Conservation (phyloP, 1,140 invertebrate species). For the Anagrus nilaparvatae region DNA sequence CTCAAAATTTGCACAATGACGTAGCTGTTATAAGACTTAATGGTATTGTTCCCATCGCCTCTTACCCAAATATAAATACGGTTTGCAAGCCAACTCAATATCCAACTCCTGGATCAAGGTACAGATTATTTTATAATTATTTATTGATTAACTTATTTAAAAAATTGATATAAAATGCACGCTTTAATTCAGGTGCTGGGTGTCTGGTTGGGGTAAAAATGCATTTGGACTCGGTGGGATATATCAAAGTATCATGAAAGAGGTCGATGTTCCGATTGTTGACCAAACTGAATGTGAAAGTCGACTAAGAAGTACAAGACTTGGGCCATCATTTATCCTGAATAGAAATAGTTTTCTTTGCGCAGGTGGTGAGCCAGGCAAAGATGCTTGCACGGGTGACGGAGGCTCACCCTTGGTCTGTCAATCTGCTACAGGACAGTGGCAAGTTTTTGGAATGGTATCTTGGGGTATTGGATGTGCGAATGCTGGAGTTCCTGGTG, state of each 20-base stretch:
- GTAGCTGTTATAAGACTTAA: conserved; percentile 55
- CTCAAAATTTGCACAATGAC: conserved; percentile 56
- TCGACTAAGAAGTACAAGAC: conserved; percentile 50
- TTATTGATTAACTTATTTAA: neutral
- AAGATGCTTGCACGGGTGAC: conserved; percentile 70
- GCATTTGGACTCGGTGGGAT: conserved; percentile 54
- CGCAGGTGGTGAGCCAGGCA: conserved; percentile 63
- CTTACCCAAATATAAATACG: conserved; percentile 57
- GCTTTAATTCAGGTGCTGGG: conserved; percentile 49
- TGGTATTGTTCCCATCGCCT: conserved; percentile 45
- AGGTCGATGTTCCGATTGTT: conserved; percentile 62
- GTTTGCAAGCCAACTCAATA: conserved; percentile 52
- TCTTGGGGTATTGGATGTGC: conserved; percentile 68
- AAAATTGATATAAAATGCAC: neutral
- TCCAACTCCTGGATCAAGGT: conserved; percentile 47
- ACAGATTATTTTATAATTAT: conserved; percentile 5
- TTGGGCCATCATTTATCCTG: conserved; percentile 52
- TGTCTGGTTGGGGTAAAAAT: conserved; percentile 75
- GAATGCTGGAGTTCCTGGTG: conserved; percentile 50
- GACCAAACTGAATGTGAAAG: conserved; percentile 51
- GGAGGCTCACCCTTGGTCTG: conserved; percentile 68
- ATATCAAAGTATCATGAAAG: conserved; percentile 56
- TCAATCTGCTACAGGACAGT: conserved; percentile 41
- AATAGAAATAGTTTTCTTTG: conserved; percentile 61
- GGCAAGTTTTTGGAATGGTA: conserved; percentile 57